These are phyloP conservation scores for Eulemur macaco DNA, from an alignment of 2,113 vertebrate species.

Conservation along the genomic window DNA sequence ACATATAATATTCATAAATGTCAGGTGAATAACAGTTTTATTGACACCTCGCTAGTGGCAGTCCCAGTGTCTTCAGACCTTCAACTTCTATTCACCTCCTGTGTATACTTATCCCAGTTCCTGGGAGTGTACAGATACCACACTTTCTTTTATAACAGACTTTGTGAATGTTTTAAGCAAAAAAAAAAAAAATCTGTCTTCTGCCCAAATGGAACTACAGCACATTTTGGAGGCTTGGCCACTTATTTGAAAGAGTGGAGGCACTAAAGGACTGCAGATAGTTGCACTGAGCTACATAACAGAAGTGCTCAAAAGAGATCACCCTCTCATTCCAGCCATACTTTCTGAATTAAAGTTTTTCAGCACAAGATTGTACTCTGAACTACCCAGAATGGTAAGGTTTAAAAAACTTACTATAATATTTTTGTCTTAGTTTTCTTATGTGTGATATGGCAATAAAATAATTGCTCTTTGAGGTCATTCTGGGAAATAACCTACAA, in stretches of 20 bases:
- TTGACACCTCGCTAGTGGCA: not conserved
- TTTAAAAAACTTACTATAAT: not conserved
- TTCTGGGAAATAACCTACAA: not conserved
- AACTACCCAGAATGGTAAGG: not conserved
- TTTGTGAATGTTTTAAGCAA: slow-evolving; percentile 36
- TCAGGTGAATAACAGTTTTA: not conserved
- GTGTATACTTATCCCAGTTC: not conserved
- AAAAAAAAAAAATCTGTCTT: not conserved
- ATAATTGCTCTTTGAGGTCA: not conserved
- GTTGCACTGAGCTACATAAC: not conserved
- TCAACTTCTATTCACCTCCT: not conserved
- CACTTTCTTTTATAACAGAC: not conserved
- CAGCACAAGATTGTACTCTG: not conserved
- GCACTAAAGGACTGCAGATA: not conserved
- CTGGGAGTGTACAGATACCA: not conserved
- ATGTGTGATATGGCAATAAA: not conserved
- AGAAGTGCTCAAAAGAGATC: not conserved
- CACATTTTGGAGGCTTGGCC: not conserved
- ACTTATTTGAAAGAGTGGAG: not conserved
- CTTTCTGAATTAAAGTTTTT: not conserved
- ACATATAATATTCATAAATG: not conserved
- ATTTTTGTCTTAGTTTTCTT: not conserved
- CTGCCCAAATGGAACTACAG: not conserved
- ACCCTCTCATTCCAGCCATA: not conserved
- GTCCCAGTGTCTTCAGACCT: not conserved